Percentiles rank a stretch among this genome's conserved stretches.
These are phyloP conservation scores for Ophonus ardosiacus DNA, from an alignment of 2,888 invertebrate species.

Conservation along the genomic window DNA sequence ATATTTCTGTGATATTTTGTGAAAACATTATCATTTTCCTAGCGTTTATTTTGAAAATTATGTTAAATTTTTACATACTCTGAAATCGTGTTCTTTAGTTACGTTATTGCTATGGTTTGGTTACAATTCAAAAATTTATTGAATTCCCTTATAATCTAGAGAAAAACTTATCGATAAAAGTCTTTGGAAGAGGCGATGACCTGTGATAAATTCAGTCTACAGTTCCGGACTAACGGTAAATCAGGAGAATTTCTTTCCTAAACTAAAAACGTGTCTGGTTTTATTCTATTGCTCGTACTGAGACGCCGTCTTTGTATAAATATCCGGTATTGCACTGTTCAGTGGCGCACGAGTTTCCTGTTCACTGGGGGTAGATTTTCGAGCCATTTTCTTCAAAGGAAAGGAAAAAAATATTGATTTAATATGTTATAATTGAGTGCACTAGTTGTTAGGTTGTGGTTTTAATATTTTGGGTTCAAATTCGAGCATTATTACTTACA, in stretches of 20 bases:
- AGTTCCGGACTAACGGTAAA: conserved; percentile 31
- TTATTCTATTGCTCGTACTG: conserved; percentile 42
- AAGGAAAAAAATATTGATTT: no score
- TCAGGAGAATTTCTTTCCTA: conserved; percentile 15
- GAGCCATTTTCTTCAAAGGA: no score
- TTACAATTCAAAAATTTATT: not conserved
- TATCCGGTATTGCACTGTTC: conserved; percentile 36
- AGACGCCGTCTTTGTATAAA: conserved; percentile 35
- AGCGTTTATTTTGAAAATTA: no score
- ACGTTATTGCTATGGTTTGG: not conserved
- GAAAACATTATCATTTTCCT: no score
- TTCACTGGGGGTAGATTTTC: not conserved
- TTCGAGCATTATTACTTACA: no score
- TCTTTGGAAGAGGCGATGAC: conserved; percentile 26
- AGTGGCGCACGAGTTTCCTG: not conserved
- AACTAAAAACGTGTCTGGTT: conserved; percentile 28
- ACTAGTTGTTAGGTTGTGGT: no score
- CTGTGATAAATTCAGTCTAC: conserved; percentile 43
- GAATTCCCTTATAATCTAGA: not conserved
- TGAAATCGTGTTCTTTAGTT: no score
- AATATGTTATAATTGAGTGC: no score
- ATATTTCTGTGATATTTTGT: no score
- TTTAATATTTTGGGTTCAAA: no score
- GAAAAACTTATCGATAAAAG: conserved; percentile 6
- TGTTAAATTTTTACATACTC: no score